These are phyloP conservation scores for Hydrotaea cyrtoneurina DNA, from an alignment of 2,888 invertebrate genomes.

Conservation along the genomic window DNA sequence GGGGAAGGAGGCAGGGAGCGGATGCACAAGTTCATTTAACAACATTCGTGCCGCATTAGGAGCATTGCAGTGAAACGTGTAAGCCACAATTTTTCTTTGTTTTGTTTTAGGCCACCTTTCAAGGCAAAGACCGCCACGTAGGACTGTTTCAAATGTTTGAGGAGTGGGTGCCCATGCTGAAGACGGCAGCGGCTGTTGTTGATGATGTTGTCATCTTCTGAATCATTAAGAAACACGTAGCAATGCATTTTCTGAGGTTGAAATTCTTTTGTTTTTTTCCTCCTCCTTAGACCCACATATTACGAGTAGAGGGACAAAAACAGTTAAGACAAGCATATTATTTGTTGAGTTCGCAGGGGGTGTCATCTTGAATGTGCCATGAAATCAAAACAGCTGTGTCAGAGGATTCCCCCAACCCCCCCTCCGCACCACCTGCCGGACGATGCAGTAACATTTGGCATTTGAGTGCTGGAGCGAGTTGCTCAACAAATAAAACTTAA, in stretches of 20 bases:
- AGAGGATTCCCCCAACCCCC: constrained; percentile 21
- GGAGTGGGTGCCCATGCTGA: not conserved
- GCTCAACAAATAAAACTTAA: not conserved
- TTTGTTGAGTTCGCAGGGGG: not conserved
- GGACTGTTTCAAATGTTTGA: constrained; percentile 18
- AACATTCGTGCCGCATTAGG: not conserved
- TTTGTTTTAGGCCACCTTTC: constrained; percentile 1
- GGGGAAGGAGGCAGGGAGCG: constrained; percentile 19
- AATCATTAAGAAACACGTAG: constrained; percentile 57
- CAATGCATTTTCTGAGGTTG: constrained; percentile 65
- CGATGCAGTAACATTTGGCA: not conserved
- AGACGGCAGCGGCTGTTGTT: not conserved
- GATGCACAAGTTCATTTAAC: constrained; percentile 14
- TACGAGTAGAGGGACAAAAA: not conserved
- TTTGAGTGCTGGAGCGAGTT: not conserved
- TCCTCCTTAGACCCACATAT: constrained; percentile 11
- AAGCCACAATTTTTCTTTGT: constrained; percentile 15
- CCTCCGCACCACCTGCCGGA: too few species aligned
- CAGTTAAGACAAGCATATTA: not conserved
- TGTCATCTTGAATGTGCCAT: constrained; percentile 26
- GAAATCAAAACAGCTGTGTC: constrained; percentile 43
- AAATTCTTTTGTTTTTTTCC: constrained; percentile 45
- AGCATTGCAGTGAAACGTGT: constrained; percentile 29
- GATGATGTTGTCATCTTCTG: not conserved
- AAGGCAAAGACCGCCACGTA: constrained; percentile 34